Evolutionary conservation across 2,888 invertebrate genomes (phyloP).

Genomic region (Drosophila vallismaia): DNA sequence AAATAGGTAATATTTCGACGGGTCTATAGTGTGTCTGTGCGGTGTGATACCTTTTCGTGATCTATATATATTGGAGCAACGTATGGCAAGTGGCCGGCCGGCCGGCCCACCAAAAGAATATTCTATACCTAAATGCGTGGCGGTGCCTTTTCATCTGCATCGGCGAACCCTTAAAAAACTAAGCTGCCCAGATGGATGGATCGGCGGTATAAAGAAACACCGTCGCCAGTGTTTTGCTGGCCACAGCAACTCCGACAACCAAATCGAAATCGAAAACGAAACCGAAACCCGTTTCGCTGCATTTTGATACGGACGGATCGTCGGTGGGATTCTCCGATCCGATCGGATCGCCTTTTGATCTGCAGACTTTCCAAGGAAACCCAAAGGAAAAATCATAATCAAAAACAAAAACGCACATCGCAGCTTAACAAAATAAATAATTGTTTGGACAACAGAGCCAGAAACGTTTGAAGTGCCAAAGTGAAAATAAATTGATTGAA

Average conservation of each 20-base stretch:
- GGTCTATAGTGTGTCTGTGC: constrained; percentile 7
- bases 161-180: constrained; percentile 56
- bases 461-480: constrained; percentile 64
- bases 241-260: constrained; percentile 53
- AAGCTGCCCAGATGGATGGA: constrained; percentile 74
- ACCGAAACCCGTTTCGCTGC: constrained; percentile 67
- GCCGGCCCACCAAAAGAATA: constrained; percentile 66
- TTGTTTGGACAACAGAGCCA: constrained; percentile 11
- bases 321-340: constrained; percentile 31
- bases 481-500: constrained; percentile 21
- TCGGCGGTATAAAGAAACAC: constrained; percentile 71
- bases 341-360: constrained; percentile 66
- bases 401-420: constrained; percentile 13
- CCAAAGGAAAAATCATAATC: constrained; percentile 8
- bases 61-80: constrained; percentile 16
- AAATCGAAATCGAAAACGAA: constrained; percentile 6
- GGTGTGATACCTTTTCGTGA: constrained; percentile 26
- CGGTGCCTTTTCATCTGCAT: constrained; percentile 69
- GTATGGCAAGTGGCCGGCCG: constrained; percentile 68
- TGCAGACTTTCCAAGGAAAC: constrained; percentile 50
- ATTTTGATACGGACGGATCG: constrained; percentile 34
- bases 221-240: constrained; percentile 39
- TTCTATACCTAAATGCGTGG: constrained; percentile 45
- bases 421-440: constrained; percentile 34
- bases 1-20: neutral